Base-by-base conservation (phyloP, 2,113 vertebrate genomes). In the Chionomys nivalis region DNA sequence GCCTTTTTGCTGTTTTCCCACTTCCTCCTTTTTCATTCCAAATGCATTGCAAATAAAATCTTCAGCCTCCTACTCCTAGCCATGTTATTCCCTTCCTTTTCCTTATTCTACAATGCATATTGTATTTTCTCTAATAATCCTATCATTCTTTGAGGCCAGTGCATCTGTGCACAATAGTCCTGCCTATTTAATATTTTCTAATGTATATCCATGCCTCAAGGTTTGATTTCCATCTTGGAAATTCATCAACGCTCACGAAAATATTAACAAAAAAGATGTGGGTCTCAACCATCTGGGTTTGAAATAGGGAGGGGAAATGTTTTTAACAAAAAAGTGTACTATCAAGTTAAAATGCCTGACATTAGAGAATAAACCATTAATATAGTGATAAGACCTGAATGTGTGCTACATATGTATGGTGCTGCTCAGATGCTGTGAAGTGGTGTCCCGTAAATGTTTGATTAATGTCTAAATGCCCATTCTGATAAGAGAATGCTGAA, bases 221-320 rank as follows among this genome's bases (percentile, higher is more conserved):
- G 76, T 87, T 95, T 92, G 89, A 95, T 95, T 95, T 94, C 52
- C 16, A 92, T 33, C 47, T 73, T 73, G 39, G 55, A 76, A 70
- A 86, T 91, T 63, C 68, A 94, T 89, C 91, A 73, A 82, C 65
- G 26, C 49, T 44, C 39, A 61, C 63, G 49, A 7, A 89, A 89
- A 87, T 89, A 94, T 94, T 94, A 92, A 94, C 75, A 75, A 33
- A 95, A 89, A 75, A 94, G 77, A 89, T 31, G 68, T 73, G n/a
- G 14, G 17, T 44, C 49, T 39, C 17, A 86, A 75, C 12, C n/a
- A 13, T 42, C 79, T 86, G 49, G n/a, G 90, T 63, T 83, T 90
- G 86, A 92, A 52, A 85, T 85, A n/a, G 70, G 66, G 85, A n/a
- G 70, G 66, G 85, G 89, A 90, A 61, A 94, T 66, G 21, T 8